These are phyloP conservation scores for Odobenus rosmarus DNA, from an alignment of 2,113 vertebrate species.

Conservation along the genomic window DNA sequence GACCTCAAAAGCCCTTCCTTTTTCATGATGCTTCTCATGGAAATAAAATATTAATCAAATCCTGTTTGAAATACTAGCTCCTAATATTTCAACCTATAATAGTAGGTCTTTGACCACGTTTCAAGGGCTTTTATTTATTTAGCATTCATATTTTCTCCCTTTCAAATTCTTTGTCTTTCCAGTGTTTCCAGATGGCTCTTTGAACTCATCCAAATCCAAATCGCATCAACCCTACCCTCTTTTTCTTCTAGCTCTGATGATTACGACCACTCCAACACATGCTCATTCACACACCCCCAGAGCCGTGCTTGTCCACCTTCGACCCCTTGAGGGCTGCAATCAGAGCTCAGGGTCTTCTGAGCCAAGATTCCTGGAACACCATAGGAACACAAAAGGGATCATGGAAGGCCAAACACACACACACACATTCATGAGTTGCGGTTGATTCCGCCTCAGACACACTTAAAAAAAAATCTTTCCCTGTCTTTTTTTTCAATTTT, in stretches of 20 bases:
- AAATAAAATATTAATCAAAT: neutral
- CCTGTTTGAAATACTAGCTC: neutral
- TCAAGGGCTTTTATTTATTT: neutral
- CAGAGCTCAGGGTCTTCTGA: neutral
- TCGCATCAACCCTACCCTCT: neutral
- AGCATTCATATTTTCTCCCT: neutral
- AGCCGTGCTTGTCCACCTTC: neutral
- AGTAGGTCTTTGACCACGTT: neutral
- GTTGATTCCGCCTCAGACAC: neutral
- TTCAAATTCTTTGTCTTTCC: neutral
- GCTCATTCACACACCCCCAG: neutral
- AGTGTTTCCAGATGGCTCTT: neutral
- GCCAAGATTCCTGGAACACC: neutral
- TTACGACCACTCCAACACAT: too few species aligned
- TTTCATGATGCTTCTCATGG: neutral
- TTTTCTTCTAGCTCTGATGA: neutral
- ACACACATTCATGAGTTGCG: neutral
- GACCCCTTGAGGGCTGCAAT: neutral
- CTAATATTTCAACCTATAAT: neutral
- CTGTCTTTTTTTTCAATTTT: neutral
- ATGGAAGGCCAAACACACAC: neutral
- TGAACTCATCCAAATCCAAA: neutral
- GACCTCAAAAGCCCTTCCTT: neutral
- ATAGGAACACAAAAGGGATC: rapidly evolving
- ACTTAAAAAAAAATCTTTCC: neutral